Conservation (phyloP, 2,113 vertebrate genomes). For the Hepsetus odoe region DNA sequence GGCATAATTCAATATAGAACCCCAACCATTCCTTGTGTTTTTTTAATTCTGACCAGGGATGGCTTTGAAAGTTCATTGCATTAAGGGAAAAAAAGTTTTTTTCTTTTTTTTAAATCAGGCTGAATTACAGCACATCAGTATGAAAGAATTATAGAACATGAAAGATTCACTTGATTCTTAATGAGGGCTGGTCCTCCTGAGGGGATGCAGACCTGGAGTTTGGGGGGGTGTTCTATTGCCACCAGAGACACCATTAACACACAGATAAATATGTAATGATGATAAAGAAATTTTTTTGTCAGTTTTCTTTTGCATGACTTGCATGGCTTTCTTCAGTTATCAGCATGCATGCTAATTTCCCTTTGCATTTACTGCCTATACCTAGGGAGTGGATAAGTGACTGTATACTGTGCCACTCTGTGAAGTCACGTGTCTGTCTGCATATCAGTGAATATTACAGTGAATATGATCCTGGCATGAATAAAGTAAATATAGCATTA, state of each 20-base stretch:
- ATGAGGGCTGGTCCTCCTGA: conserved; percentile 70
- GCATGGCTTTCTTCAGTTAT: conserved; percentile 72
- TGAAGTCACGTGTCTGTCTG: too few relatives aligned
- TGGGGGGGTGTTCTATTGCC: conserved; percentile 45
- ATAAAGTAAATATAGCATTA: neutral
- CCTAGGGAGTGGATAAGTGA: conserved; percentile 29
- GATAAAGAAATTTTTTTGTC: conserved; percentile 72
- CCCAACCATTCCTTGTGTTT: conserved; percentile 29
- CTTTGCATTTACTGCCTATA: conserved; percentile 37
- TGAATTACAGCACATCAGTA: conserved; percentile 70
- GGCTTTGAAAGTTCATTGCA: conserved; percentile 56
- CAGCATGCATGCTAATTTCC: conserved; percentile 53
- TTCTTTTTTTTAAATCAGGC: conserved; percentile 70
- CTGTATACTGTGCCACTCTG: conserved; percentile 24
- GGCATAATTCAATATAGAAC: conserved; percentile 64
- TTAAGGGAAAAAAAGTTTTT: conserved; percentile 59
- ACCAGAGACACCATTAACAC: conserved; percentile 74
- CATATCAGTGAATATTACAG: too few relatives aligned
- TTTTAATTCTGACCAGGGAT: conserved; percentile 49
- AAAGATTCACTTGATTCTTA: conserved; percentile 76
- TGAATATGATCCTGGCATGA: neutral
- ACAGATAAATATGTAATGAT: conserved; percentile 78
- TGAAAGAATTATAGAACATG: conserved; percentile 79
- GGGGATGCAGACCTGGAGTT: conserved; percentile 29
- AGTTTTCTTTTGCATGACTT: conserved; percentile 73